These are phyloP conservation scores for Dendroctonus ponderosae DNA, from an alignment of 1,140 invertebrate species.

Conservation along the genomic window DNA sequence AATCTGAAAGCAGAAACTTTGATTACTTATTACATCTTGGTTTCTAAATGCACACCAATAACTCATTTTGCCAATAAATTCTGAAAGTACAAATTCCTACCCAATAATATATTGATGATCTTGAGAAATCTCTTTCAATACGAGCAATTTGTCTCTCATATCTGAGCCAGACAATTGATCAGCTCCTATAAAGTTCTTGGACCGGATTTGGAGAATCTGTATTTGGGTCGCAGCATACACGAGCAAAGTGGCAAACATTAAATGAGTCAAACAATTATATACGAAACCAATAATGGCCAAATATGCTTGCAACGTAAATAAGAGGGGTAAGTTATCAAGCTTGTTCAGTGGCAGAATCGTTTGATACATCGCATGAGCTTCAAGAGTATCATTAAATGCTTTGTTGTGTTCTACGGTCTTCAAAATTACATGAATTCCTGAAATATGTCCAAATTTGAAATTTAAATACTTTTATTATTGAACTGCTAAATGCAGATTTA, in stretches of 20 bases:
- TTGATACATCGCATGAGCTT: neutral
- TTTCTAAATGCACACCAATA: too few species aligned
- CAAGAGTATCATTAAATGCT: neutral
- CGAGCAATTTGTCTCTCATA: neutral
- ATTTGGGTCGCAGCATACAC: neutral
- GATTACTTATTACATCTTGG: neutral
- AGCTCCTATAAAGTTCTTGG: neutral
- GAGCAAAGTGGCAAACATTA: neutral
- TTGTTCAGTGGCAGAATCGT: neutral
- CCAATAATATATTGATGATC: constrained; percentile 2
- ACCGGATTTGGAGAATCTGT: neutral
- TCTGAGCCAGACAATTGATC: neutral
- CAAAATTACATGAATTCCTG: too few species aligned
- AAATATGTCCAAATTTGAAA: too few species aligned
- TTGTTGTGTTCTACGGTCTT: neutral
- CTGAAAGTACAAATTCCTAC: neutral
- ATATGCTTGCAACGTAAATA: neutral
- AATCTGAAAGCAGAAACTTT: neutral
- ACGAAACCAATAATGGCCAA: neutral
- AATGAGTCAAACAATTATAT: neutral
- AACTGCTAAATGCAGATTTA: too few species aligned
- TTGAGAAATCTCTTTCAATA: neutral
- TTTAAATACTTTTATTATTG: too few species aligned
- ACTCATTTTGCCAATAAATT: neutral
- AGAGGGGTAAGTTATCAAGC: neutral